Base-by-base conservation (phyloP, 1,140 invertebrate species). In the Gryllus bimaculatus region DNA sequence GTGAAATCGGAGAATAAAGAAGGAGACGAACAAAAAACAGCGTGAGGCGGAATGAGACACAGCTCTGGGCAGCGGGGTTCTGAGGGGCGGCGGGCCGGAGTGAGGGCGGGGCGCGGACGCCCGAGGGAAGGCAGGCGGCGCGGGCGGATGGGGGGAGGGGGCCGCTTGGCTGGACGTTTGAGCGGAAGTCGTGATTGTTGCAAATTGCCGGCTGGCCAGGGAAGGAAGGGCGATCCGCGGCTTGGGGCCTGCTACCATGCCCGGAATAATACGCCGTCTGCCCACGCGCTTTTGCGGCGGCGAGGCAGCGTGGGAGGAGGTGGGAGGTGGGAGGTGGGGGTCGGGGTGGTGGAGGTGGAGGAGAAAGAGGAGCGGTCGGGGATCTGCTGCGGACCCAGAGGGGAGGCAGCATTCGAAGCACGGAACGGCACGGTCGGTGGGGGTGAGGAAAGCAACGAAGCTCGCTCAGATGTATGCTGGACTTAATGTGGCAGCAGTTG, bases 211-310 rank as follows among this genome's bases (percentile, higher is more conserved):
- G 54, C 10, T 66, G 18, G 54, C 54, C 54, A 1, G 7, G 54
- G 54, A 66, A 66, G 54, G 54, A 66, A 7, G 7, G 7, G 54
- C 54, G 54, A 66, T 66, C 54, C 54, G 54, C 54, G n/a, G 54
- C 18, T 66, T n/a, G n/a, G n/a, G n/a, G 54, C 54, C 54, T 18
- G 54, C 54, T 66, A 18, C 54, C 18, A 1, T 66, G 54, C 54
- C 54, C 54, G 54, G 54, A 66, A 66, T 66, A 66, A 66, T 66
- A 66, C 54, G 54, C 54, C 54, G 54, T 66, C 54, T 66, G 54
- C 54, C 2, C 54, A 66, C 18, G 3, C 8, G 54, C 54, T 1
- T 0, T 7, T 13, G 10, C 54, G 54, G 18, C 54, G 54, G 54
- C 10, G 0, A 18, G 54, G 10, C 10, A 66, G 18, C 10, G 54